These are phyloP conservation scores for Drosophila rhopaloa DNA, from an alignment of 1,140 invertebrate species.

Conservation along the genomic window DNA sequence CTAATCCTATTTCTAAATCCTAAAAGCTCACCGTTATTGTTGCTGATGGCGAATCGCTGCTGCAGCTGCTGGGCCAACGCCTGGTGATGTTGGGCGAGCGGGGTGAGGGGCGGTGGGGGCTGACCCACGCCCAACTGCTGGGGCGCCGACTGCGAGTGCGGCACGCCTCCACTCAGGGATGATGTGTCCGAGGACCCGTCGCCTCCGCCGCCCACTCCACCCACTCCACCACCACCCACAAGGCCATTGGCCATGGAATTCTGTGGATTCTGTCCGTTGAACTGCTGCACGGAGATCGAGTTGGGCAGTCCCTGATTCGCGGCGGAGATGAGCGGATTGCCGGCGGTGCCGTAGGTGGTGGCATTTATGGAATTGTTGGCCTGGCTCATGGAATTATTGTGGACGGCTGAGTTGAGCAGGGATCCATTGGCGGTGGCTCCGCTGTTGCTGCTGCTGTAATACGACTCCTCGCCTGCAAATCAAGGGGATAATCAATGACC, in stretches of 20 bases:
- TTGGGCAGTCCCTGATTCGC: conserved; percentile 61
- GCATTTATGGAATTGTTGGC: conserved; percentile 80
- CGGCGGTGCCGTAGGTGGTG: conserved; percentile 69
- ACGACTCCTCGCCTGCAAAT: conserved; percentile 78
- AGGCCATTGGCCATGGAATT: conserved; percentile 75
- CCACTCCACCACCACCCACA: conserved; percentile 57
- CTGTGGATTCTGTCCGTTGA: conserved; percentile 69
- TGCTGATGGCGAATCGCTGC: conserved; percentile 84
- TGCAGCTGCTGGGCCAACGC: conserved; percentile 84
- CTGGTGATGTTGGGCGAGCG: conserved; percentile 83
- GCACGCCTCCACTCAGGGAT: conserved; percentile 70
- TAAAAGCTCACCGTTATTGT: conserved; percentile 83
- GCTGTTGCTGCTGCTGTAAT: conserved; percentile 62
- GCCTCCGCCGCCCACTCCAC: conserved; percentile 76
- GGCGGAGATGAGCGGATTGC: conserved; percentile 58
- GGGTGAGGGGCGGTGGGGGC: conserved; percentile 72
- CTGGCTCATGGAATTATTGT: conserved; percentile 84
- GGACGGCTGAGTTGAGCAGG: conserved; percentile 75
- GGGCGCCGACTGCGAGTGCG: conserved; percentile 83
- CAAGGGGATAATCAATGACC: neutral
- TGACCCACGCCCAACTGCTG: conserved; percentile 75
- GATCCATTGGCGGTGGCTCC: conserved; percentile 76
- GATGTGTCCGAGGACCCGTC: conserved; percentile 85
- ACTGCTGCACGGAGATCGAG: conserved; percentile 84
- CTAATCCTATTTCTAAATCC: neutral